Conservation (phyloP, 2,888 invertebrate species). For the Rhamphomyia laevipes region DNA sequence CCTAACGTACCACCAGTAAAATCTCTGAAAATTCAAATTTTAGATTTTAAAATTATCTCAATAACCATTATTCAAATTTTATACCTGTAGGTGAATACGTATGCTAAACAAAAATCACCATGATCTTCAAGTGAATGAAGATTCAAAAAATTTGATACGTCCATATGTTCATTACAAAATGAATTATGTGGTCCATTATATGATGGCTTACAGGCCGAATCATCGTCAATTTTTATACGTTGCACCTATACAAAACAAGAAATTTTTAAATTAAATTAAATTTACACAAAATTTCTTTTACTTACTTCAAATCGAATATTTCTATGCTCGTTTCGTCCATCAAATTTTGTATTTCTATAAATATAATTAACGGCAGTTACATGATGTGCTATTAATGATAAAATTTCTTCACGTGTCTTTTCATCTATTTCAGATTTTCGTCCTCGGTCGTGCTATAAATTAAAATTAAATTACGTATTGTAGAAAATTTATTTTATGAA, state of each 20-base stretch:
- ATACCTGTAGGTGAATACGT: conserved; percentile 81
- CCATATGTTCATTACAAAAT: conserved; percentile 94
- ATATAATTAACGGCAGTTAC: conserved; percentile 97
- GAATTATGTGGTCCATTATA: conserved; percentile 64
- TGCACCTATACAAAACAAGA: conserved; percentile 26
- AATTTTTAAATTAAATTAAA: conserved; percentile 5
- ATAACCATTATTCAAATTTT: background rate
- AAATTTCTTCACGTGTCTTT: conserved; percentile 93
- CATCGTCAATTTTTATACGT: conserved; percentile 76
- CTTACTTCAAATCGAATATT: conserved; percentile 91
- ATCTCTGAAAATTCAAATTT: conserved; percentile 48
- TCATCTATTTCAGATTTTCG: conserved; percentile 60
- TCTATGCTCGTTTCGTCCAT: conserved; percentile 78
- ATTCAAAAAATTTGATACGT: conserved; percentile 97
- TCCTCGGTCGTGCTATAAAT: conserved; percentile 55
- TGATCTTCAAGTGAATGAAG: conserved; percentile 95
- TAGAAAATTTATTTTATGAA: too few relatives aligned
- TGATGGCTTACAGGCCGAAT: conserved; percentile 56
- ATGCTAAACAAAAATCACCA: conserved; percentile 98
- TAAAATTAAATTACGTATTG: too few relatives aligned
- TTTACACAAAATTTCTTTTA: conserved; percentile 8
- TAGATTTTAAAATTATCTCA: background rate
- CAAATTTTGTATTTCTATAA: conserved; percentile 88
- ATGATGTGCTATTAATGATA: conserved; percentile 94
- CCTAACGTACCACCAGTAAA: conserved; percentile 97